These are phyloP conservation scores for Oncorhynchus clarkii DNA, from an alignment of 2,113 vertebrate genomes.

Conservation along the genomic window DNA sequence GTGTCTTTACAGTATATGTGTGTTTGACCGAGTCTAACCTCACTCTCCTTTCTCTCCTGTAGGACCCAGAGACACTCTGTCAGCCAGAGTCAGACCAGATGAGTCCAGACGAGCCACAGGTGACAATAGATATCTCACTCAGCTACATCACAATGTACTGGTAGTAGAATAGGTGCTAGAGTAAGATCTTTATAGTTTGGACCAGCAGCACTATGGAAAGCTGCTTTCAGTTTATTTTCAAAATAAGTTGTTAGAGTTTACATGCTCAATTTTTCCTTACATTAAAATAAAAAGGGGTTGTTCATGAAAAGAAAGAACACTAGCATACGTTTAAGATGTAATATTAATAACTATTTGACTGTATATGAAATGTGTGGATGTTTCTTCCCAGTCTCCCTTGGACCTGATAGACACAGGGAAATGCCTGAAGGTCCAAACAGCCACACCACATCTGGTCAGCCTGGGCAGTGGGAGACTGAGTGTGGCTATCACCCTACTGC, in stretches of 20 bases:
- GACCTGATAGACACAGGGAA: conserved; percentile 79
- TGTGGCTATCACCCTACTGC: conserved; percentile 77
- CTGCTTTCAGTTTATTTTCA: no score
- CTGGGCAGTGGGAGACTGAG: conserved; percentile 79
- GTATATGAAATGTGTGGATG: not conserved
- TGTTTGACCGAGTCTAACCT: conserved; percentile 1
- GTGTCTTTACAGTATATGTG: not conserved
- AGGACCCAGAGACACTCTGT: conserved; percentile 68
- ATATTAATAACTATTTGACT: not conserved
- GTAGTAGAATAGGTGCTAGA: not conserved
- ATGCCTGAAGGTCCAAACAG: conserved; percentile 75
- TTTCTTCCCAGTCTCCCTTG: conserved; percentile 48
- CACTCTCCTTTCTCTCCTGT: conserved; percentile 14
- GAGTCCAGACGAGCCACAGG: conserved; percentile 55
- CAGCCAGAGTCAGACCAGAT: conserved; percentile 71
- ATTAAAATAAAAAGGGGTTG: no score
- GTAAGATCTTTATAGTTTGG: no score
- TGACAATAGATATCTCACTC: conserved; percentile 25
- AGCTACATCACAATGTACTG: not conserved
- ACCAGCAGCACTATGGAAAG: no score
- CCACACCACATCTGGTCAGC: conserved; percentile 77
- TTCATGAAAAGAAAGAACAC: no score
- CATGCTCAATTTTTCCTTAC: no score
- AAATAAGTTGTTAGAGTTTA: no score
- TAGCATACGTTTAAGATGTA: no score